Percentiles rank a stretch among this genome's conserved stretches.
Conservation (phyloP, 2,797 vertebrate genomes). For the Protonibea diacanthus region DNA sequence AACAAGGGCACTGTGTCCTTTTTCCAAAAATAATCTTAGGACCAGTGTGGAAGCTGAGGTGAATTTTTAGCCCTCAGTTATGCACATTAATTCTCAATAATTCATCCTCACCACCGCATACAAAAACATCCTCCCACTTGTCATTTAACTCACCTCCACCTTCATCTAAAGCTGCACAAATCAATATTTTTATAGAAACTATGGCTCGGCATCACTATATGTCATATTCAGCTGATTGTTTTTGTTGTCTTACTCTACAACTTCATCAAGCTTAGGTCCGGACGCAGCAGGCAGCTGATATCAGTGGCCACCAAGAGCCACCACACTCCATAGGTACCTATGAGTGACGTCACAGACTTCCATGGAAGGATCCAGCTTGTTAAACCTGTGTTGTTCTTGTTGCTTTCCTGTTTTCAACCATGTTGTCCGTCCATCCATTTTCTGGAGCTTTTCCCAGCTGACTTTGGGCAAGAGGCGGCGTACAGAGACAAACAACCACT, state of each 20-base stretch:
- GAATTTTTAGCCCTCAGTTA: constrained; percentile 1
- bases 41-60: constrained; percentile 37
- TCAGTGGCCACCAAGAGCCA: too few relatives aligned
- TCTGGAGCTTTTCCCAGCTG: too few relatives aligned
- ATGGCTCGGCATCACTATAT: background rate
- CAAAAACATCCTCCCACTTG: background rate
- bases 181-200: background rate
- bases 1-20: constrained; percentile 41
- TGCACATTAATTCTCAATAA: constrained; percentile 3
- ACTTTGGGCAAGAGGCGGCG: too few relatives aligned
- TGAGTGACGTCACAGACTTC: too few relatives aligned
- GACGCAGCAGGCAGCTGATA: too few relatives aligned
- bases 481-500: too few relatives aligned
- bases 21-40: constrained; percentile 33
- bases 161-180: background rate
- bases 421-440: too few relatives aligned
- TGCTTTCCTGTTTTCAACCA: too few relatives aligned
- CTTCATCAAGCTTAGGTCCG: background rate
- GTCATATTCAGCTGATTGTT: background rate
- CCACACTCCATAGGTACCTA: too few relatives aligned
- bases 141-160: background rate
- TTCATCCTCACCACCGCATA: background rate
- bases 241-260: background rate
- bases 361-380: too few relatives aligned
- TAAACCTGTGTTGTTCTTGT: too few relatives aligned